phyloP scores from a whole-genome alignment of 2,797 vertebrate species.

The Lepilemur septentrionalis region DNA sequence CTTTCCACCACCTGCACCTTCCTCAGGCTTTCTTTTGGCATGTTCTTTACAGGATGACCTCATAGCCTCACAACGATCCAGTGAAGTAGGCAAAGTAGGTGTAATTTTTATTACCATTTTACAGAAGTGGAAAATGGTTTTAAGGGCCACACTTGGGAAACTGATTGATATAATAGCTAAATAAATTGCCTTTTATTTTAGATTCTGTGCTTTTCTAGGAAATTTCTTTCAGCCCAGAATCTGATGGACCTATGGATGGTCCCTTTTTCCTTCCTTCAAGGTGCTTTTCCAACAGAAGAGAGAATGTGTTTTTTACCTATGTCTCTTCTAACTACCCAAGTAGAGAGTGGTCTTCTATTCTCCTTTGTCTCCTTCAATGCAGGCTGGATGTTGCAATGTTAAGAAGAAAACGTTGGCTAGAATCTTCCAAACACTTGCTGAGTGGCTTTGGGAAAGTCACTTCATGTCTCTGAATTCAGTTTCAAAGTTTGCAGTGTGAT shows the following conservation, averaged over 20 bases:
- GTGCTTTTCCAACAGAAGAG: not conserved
- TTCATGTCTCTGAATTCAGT: not conserved
- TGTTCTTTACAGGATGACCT: not conserved
- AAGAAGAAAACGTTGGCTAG: not conserved
- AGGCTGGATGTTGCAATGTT: not conserved
- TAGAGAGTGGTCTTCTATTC: not conserved
- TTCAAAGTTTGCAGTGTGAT: not conserved
- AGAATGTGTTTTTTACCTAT: fast-evolving
- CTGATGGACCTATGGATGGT: not conserved
- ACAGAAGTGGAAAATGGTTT: not conserved
- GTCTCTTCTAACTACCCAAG: not conserved
- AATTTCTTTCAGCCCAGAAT: not conserved
- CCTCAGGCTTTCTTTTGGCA: not conserved
- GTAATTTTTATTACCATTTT: not conserved
- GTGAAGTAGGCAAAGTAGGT: too few species aligned
- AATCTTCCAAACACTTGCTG: not conserved
- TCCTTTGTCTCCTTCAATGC: not conserved
- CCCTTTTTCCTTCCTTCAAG: not conserved
- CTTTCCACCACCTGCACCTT: not conserved
- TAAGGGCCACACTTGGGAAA: not conserved
- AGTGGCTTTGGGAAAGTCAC: not conserved
- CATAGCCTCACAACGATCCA: not conserved
- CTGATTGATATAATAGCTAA: not conserved
- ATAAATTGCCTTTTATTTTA: not conserved
- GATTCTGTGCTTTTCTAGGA: not conserved